phyloP scores from a whole-genome alignment of 2,888 invertebrate genomes.

The Gandaritis pyraliata region DNA sequence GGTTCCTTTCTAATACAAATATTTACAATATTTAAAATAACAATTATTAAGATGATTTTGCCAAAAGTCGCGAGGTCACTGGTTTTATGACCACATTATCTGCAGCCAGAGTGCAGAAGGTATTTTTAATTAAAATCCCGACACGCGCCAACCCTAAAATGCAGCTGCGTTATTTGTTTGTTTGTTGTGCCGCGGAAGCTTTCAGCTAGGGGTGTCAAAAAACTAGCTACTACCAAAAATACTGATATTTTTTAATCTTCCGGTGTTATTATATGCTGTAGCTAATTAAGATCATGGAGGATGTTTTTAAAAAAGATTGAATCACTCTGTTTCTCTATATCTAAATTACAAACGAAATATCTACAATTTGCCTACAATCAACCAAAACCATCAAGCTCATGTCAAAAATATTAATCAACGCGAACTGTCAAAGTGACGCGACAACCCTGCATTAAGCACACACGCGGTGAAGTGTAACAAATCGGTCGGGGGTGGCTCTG shows the following conservation, averaged over 20 bases:
- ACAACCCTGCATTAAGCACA: conserved; percentile 38
- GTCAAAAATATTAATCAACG: conserved; percentile 11
- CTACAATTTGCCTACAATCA: too few species aligned
- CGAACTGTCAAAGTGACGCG: conserved; percentile 8
- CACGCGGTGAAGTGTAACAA: conserved; percentile 51
- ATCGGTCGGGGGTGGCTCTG: conserved; percentile 46
- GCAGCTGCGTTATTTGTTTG: conserved; percentile 57
- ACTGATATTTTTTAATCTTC: neutral
- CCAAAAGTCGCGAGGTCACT: conserved; percentile 19
- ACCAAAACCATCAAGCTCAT: neutral
- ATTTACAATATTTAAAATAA: too few species aligned
- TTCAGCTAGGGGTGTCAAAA: conserved; percentile 28
- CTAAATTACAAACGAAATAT: too few species aligned
- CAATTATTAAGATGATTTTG: too few species aligned
- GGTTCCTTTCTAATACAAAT: too few species aligned
- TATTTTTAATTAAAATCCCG: conserved; percentile 59
- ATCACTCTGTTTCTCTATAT: neutral
- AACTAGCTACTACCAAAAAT: neutral
- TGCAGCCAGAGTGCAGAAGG: conserved; percentile 34
- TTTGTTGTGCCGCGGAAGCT: conserved; percentile 38
- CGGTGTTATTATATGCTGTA: neutral
- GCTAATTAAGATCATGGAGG: too few species aligned
- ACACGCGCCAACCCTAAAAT: conserved; percentile 47
- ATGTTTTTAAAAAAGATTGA: neutral
- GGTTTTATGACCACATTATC: conserved; percentile 40